Evolutionary conservation across 1,140 invertebrate species (phyloP).

Genomic region (Idris sp.): DNA sequence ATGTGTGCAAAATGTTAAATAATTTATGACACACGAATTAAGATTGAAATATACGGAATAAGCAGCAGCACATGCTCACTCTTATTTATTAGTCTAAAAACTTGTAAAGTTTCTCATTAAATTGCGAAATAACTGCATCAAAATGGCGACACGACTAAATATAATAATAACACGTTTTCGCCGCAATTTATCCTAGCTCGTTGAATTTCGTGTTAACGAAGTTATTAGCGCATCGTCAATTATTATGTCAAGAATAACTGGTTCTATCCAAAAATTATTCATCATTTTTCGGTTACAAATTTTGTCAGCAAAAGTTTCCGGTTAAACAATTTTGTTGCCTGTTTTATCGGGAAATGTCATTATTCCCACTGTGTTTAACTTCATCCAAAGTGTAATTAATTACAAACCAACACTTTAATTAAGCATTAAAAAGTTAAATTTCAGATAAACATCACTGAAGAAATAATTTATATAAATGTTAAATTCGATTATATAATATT

Average conservation of each 20-base stretch:
- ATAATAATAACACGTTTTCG: constrained; percentile 37
- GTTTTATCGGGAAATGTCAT: too few species aligned
- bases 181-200: constrained; percentile 28
- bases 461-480: too few species aligned
- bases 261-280: too few species aligned
- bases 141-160: constrained; percentile 29
- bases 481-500: too few species aligned
- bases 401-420: too few species aligned
- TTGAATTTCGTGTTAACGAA: constrained; percentile 27
- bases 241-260: constrained; percentile 21
- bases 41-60: neutral
- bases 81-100: constrained; percentile 6
- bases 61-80: neutral
- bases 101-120: constrained; percentile 20
- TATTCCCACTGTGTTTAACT: too few species aligned
- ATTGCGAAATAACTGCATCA: constrained; percentile 28
- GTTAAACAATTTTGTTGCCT: too few species aligned
- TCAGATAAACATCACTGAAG: too few species aligned
- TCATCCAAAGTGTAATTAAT: too few species aligned
- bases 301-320: too few species aligned
- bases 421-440: too few species aligned
- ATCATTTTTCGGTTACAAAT: too few species aligned
- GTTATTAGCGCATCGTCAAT: constrained; percentile 21
- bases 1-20: constrained; percentile 1
- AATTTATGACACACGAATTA: neutral